These are phyloP conservation scores for Pristionchus exspectatus DNA, from an alignment of 2,888 invertebrate genomes.

Conservation along the genomic window DNA sequence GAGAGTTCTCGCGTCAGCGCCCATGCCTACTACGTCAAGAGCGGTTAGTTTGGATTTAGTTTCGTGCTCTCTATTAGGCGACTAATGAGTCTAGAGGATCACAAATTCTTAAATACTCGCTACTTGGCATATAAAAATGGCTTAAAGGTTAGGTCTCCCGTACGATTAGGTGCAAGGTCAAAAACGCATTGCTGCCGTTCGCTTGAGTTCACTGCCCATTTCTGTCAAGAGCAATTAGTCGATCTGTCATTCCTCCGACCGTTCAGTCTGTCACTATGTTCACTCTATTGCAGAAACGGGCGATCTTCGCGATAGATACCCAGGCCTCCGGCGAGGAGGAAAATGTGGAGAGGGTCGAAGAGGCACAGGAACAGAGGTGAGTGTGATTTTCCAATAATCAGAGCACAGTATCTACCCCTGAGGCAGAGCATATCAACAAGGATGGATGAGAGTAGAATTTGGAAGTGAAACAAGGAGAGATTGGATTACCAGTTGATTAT, in stretches of 20 bases:
- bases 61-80: no score
- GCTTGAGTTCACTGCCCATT: no score
- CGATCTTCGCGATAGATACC: constrained; percentile 27
- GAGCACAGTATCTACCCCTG: no score
- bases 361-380: background rate
- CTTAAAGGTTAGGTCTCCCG: no score
- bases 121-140: no score
- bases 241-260: constrained; percentile 1
- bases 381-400: background rate
- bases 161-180: background rate
- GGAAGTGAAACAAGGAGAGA: no score
- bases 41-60: background rate
- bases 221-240: constrained; percentile 32
- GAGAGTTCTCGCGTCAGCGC: background rate
- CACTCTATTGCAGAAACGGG: constrained; percentile 32
- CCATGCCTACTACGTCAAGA: background rate
- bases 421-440: no score
- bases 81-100: no score
- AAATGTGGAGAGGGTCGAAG: background rate
- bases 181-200: background rate
- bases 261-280: background rate
- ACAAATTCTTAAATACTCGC: no score
- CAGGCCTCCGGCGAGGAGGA: constrained; percentile 23
- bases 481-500: no score
- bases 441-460: no score